phyloP scores from a whole-genome alignment of 2,888 invertebrate genomes.

The Eupithecia insigniata region DNA sequence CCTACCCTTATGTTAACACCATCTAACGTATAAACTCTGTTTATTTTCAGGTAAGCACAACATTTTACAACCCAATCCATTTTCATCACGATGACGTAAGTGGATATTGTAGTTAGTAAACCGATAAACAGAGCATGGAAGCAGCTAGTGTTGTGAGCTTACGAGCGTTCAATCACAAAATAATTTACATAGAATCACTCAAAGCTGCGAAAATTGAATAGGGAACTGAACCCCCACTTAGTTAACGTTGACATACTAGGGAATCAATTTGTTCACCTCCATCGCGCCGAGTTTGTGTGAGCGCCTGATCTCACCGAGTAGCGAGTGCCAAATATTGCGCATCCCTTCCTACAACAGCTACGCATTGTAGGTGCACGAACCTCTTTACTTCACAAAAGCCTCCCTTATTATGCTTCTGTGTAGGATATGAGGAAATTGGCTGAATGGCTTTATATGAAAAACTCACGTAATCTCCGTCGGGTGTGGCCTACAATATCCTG shows the following conservation, averaged over 20 bases:
- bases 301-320: constrained; percentile 65
- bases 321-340: constrained; percentile 67
- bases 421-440: constrained; percentile 83
- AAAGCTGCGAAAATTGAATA: constrained; percentile 61
- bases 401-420: constrained; percentile 81
- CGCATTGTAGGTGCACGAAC: constrained; percentile 78
- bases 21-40: constrained; percentile 16
- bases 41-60: constrained; percentile 55
- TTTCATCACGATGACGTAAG: constrained; percentile 26
- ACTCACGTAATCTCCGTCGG: constrained; percentile 78
- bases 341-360: constrained; percentile 63
- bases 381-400: constrained; percentile 80
- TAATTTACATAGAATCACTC: constrained; percentile 50
- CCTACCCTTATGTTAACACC: background rate
- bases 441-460: constrained; percentile 83
- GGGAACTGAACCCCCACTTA: constrained; percentile 55
- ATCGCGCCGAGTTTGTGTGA: constrained; percentile 65
- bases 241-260: constrained; percentile 57
- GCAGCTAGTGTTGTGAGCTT: constrained; percentile 35
- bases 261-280: constrained; percentile 67
- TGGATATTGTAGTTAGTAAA: constrained; percentile 24
- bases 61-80: constrained; percentile 24
- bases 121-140: constrained; percentile 25
- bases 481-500: constrained; percentile 76
- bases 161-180: constrained; percentile 45